Conservation (phyloP, 2,113 vertebrate genomes). For the Semnornis frantzii region DNA sequence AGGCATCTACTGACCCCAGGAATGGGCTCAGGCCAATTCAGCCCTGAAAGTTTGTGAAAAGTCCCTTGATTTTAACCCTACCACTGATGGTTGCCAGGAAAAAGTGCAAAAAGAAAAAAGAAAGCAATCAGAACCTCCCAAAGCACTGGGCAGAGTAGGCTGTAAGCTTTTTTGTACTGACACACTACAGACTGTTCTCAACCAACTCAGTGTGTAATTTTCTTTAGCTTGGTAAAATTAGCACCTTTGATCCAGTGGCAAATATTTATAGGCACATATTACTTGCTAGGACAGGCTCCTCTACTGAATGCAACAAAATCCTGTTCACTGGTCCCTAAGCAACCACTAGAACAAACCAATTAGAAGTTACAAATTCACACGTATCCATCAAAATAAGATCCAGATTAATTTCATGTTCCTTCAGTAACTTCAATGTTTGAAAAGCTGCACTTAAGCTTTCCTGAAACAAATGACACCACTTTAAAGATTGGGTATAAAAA, state of each 20-base stretch:
- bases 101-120: not conserved
- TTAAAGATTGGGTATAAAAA: not conserved
- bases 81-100: not conserved
- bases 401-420: not conserved
- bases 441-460: not conserved
- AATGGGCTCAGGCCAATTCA: not conserved
- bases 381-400: not conserved
- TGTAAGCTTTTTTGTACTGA: not conserved
- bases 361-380: not conserved
- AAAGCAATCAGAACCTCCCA: too few relatives aligned
- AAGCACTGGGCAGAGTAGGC: not conserved
- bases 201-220: not conserved
- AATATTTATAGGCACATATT: not conserved
- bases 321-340: constrained; percentile 16
- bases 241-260: not conserved
- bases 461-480: not conserved
- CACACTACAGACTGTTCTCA: not conserved
- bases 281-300: not conserved
- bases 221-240: not conserved
- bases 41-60: not conserved
- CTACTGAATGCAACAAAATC: not conserved
- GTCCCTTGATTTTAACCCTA: not conserved
- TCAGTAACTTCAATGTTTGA: not conserved
- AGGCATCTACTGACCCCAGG: not conserved
- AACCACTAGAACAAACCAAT: constrained; percentile 13